Conservation (phyloP, 1,140 invertebrate genomes). For the Heliconius hermathena region DNA sequence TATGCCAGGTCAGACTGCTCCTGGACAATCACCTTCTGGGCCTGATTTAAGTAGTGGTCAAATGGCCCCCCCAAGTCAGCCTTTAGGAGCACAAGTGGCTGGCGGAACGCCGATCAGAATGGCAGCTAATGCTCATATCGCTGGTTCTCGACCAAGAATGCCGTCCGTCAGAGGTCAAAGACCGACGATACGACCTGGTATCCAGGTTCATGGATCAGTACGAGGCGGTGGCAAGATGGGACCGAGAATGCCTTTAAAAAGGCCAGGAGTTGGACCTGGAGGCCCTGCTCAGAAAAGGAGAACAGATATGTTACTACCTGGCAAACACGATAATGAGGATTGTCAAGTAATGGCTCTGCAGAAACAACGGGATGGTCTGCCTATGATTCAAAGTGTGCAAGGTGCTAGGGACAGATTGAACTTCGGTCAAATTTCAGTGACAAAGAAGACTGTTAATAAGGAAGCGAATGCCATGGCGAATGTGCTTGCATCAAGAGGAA, state of each 20-base stretch:
- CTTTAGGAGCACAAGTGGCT: constrained; percentile 54
- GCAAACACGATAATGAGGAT: constrained; percentile 79
- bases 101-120: constrained; percentile 63
- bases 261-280: constrained; percentile 50
- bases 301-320: constrained; percentile 73
- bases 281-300: constrained; percentile 64
- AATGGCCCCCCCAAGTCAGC: constrained; percentile 47
- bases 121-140: constrained; percentile 56
- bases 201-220: constrained; percentile 70
- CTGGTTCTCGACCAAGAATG: constrained; percentile 59
- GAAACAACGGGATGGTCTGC: constrained; percentile 87
- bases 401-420: constrained; percentile 80
- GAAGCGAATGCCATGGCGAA: constrained; percentile 88
- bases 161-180: constrained; percentile 56
- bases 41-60: constrained; percentile 39
- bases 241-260: constrained; percentile 71
- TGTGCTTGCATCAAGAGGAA: constrained; percentile 88
- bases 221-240: constrained; percentile 55
- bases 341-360: constrained; percentile 85
- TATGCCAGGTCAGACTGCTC: constrained; percentile 35
- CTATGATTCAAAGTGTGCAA: constrained; percentile 88
- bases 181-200: constrained; percentile 64
- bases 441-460: constrained; percentile 84
- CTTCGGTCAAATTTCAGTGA: constrained; percentile 83
- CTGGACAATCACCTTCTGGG: constrained; percentile 31